phyloP scores from a whole-genome alignment of 1,140 invertebrate genomes.

The Eriocheir sinensis region DNA sequence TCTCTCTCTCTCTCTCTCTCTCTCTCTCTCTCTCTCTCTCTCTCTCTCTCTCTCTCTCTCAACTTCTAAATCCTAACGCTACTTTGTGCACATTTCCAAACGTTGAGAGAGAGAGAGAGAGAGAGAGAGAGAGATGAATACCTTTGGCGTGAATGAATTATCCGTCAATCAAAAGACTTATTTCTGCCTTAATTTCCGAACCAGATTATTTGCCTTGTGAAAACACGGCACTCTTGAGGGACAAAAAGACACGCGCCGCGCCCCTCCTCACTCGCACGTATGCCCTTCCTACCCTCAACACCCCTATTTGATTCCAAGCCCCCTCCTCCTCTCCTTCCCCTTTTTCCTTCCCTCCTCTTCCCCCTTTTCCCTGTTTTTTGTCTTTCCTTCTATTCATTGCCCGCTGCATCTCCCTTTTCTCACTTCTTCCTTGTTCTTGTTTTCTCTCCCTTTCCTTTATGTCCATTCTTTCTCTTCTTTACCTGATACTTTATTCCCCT shows the following conservation, averaged over 20 bases:
- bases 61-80: not conserved
- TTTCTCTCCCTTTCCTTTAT: not conserved
- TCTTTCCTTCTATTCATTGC: not conserved
- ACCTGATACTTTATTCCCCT: not conserved
- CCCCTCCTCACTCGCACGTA: too few relatives aligned
- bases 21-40: constrained; percentile 60
- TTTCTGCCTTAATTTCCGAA: constrained; percentile 70
- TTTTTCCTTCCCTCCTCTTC: not conserved
- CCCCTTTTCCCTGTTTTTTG: not conserved
- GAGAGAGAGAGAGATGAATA: not conserved
- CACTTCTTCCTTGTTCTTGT: too few relatives aligned
- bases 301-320: not conserved
- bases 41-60: constrained; percentile 47
- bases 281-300: too few relatives aligned
- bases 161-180: constrained; percentile 69
- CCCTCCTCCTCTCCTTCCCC: not conserved
- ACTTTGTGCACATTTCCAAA: too few relatives aligned
- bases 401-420: not conserved
- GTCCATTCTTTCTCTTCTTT: not conserved
- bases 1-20: constrained; percentile 24
- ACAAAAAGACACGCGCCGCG: not conserved
- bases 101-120: not conserved
- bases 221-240: constrained; percentile 64
- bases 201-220: constrained; percentile 67
- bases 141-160: not conserved